phyloP scores from a whole-genome alignment of 2,797 vertebrate species.

The Poecilia velifera region DNA sequence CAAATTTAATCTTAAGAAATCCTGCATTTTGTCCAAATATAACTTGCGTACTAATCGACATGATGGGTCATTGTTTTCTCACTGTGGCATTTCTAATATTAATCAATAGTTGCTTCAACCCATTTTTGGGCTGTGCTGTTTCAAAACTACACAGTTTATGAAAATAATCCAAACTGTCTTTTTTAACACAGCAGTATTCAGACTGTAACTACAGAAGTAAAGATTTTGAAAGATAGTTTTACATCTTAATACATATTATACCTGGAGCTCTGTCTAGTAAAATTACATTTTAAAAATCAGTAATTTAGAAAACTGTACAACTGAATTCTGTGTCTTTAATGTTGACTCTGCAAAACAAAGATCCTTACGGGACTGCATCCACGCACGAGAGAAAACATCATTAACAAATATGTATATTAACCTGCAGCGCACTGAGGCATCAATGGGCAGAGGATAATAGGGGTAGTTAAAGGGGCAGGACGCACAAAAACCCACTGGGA shows the following conservation, averaged over 20 bases:
- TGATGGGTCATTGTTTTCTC: background rate
- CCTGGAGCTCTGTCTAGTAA: background rate
- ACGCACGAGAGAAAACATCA: slow-evolving; percentile 58
- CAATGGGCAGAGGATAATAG: slow-evolving; percentile 72
- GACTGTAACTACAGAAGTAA: background rate
- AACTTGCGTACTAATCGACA: background rate
- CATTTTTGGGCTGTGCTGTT: background rate
- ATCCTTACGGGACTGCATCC: slow-evolving; percentile 42
- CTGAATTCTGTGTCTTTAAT: background rate
- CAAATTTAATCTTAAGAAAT: background rate
- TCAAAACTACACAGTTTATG: background rate
- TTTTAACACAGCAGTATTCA: background rate
- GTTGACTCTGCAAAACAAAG: slow-evolving; percentile 29
- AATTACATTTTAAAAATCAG: background rate
- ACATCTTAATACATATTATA: too few species aligned
- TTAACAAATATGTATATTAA: slow-evolving; percentile 79
- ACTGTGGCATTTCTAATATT: background rate
- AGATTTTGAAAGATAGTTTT: background rate
- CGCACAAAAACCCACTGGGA: slow-evolving; percentile 75
- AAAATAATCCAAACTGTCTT: background rate
- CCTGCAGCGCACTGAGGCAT: slow-evolving; percentile 53
- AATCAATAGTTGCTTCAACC: background rate
- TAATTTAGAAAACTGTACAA: background rate
- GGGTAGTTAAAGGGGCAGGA: slow-evolving; percentile 78
- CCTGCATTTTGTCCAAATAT: background rate